These are phyloP conservation scores for Lerema accius DNA, from an alignment of 1,140 invertebrate species.

Conservation along the genomic window DNA sequence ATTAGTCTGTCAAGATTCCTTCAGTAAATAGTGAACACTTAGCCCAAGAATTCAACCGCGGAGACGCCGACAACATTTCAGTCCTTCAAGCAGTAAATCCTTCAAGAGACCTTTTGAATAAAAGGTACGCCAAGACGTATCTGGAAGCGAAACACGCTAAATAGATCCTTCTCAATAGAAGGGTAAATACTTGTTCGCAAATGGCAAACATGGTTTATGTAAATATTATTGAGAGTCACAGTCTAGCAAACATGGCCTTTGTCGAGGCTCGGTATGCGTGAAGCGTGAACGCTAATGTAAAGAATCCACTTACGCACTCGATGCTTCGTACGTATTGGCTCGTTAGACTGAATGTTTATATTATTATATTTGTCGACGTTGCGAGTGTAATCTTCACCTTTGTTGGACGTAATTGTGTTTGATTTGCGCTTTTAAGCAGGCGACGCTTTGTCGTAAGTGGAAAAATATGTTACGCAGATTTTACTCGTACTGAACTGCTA, in stretches of 20 bases:
- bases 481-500: background rate
- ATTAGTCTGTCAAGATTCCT: background rate
- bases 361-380: background rate
- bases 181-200: constrained; percentile 14
- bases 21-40: background rate
- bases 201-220: constrained; percentile 4
- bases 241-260: constrained; percentile 25
- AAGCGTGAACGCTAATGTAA: constrained; percentile 29
- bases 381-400: background rate
- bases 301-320: constrained; percentile 18
- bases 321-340: background rate
- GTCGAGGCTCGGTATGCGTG: constrained; percentile 27
- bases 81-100: background rate
- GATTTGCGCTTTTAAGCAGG: background rate
- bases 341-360: background rate
- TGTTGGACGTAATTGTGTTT: constrained; percentile 6
- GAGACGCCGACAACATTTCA: background rate
- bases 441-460: no score
- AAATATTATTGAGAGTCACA: constrained; percentile 32
- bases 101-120: constrained; percentile 15
- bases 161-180: constrained; percentile 11
- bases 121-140: constrained; percentile 16
- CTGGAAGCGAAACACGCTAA: constrained; percentile 1
- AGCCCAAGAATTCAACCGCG: no score
- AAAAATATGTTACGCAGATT: no score